Percentiles rank a stretch among this genome's conserved stretches.
Conservation (phyloP, 2,113 vertebrate genomes). For the Anolis carolinensis region DNA sequence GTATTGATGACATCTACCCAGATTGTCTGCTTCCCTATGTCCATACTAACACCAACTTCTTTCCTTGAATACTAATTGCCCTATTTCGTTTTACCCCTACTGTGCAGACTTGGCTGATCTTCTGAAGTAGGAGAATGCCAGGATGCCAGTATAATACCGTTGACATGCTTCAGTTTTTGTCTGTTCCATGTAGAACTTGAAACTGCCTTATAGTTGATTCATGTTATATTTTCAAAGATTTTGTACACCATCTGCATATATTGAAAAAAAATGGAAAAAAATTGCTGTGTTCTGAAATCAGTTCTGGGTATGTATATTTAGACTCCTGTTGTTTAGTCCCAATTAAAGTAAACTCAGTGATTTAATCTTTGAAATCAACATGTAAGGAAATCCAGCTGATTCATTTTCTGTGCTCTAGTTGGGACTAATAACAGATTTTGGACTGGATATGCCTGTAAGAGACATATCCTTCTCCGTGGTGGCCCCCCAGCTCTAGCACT, state of each 20-base stretch:
- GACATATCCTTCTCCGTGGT: no score
- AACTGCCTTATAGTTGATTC: neutral
- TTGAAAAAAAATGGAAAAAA: neutral
- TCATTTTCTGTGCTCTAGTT: no score
- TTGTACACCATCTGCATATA: neutral
- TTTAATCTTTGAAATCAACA: no score
- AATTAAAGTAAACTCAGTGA: no score
- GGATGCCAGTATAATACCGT: neutral
- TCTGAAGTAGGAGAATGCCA: neutral
- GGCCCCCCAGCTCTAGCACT: no score
- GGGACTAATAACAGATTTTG: no score
- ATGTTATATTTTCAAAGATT: neutral
- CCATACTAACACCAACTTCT: slow-evolving; percentile 33
- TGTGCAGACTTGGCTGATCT: neutral
- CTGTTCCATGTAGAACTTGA: neutral
- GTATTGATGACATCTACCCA: slow-evolving; percentile 42
- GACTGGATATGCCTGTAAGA: neutral
- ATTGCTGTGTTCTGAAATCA: neutral
- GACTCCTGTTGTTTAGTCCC: no score
- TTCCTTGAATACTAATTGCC: slow-evolving; percentile 48
- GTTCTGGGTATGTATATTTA: no score
- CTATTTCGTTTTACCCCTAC: slow-evolving; percentile 43
- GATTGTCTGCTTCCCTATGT: slow-evolving; percentile 23
- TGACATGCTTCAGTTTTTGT: neutral
- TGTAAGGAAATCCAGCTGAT: no score